These are phyloP conservation scores for Poeciliopsis turrubarensis DNA, from an alignment of 2,113 vertebrate genomes.

Conservation along the genomic window DNA sequence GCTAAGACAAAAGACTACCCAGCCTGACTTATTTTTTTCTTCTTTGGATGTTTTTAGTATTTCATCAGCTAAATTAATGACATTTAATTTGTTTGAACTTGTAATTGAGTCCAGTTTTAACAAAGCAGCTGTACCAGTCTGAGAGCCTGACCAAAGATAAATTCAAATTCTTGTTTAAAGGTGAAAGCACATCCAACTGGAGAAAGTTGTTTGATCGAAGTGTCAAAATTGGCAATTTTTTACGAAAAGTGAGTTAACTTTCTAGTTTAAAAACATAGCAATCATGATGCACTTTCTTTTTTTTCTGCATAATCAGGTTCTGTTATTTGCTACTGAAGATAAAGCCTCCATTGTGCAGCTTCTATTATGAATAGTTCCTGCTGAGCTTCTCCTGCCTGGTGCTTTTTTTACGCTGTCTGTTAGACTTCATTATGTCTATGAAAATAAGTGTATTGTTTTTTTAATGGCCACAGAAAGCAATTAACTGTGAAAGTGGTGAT, in stretches of 20 bases:
- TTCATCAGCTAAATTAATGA: neutral
- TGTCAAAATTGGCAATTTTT: neutral
- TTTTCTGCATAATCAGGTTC: slow-evolving; percentile 15
- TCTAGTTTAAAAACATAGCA: neutral
- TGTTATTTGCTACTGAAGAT: slow-evolving; percentile 26
- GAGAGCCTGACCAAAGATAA: slow-evolving; percentile 42
- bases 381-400: slow-evolving; percentile 38
- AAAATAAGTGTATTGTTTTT: slow-evolving; percentile 23
- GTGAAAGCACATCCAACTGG: slow-evolving; percentile 7
- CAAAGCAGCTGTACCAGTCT: slow-evolving; percentile 7
- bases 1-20: neutral
- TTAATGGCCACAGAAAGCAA: neutral
- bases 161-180: slow-evolving; percentile 21
- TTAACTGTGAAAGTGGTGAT: slow-evolving; percentile 14
- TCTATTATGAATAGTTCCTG: slow-evolving; percentile 25
- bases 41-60: neutral
- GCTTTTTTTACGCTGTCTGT: slow-evolving; percentile 20
- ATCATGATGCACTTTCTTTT: neutral
- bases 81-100: neutral
- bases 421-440: slow-evolving; percentile 37
- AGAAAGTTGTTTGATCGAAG: neutral
- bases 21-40: neutral
- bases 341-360: slow-evolving; percentile 34
- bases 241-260: neutral
- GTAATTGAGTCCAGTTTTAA: neutral